Conservation (phyloP, 2,888 invertebrate species). For the Linyphia triangularis region DNA sequence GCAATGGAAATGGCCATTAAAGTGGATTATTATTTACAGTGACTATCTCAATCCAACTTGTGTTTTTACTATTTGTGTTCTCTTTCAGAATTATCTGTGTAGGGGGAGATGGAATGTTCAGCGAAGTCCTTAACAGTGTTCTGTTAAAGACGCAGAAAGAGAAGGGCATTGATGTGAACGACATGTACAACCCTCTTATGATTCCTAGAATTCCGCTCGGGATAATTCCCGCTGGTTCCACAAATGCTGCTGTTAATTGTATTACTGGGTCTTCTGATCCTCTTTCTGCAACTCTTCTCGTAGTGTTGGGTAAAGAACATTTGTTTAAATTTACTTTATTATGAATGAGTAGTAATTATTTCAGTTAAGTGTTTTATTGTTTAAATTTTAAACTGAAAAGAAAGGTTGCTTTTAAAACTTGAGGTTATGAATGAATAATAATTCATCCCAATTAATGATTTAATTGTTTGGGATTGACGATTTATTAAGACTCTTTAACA, state of each 20-base stretch:
- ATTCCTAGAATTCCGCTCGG: slow-evolving; percentile 82
- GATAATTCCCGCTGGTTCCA: slow-evolving; percentile 86
- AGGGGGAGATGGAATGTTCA: slow-evolving; percentile 92
- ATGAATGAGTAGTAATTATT: no score
- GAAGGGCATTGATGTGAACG: slow-evolving; percentile 82
- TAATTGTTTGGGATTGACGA: no score
- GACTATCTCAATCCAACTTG: background rate
- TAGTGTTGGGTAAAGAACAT: slow-evolving; percentile 84
- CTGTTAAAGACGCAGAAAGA: slow-evolving; percentile 83
- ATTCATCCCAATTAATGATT: no score
- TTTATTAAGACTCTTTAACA: no score
- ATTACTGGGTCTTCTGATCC: slow-evolving; percentile 89
- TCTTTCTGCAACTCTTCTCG: slow-evolving; percentile 89
- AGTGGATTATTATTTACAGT: no score
- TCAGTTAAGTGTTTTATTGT: no score
- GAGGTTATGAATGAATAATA: no score
- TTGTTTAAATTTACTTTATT: no score
- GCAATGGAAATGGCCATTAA: no score
- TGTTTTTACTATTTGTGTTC: slow-evolving; percentile 78
- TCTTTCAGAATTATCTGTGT: slow-evolving; percentile 86
- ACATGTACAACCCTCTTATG: slow-evolving; percentile 81
- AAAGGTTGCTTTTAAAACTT: no score
- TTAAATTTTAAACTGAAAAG: no score
- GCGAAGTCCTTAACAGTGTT: slow-evolving; percentile 88
- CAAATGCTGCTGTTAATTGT: slow-evolving; percentile 89